These are phyloP conservation scores for Drosophila cracens DNA, from an alignment of 2,888 invertebrate species.

Conservation along the genomic window DNA sequence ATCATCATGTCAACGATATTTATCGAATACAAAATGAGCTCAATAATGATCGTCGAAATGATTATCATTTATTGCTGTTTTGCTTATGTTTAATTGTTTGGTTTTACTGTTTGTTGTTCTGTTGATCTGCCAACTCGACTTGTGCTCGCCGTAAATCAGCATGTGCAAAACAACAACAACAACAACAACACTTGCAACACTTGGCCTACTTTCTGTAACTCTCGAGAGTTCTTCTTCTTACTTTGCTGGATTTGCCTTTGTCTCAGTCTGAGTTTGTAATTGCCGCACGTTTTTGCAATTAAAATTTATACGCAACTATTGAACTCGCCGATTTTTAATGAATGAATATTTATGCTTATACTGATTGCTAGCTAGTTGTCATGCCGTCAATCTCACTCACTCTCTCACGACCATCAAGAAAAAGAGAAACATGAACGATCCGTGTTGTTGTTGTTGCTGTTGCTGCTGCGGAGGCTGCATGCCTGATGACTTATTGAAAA, in stretches of 20 bases:
- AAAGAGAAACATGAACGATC: constrained; percentile 30
- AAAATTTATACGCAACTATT: constrained; percentile 79
- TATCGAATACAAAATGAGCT: neutral
- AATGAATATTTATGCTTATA: constrained; percentile 63
- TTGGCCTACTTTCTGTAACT: constrained; percentile 64
- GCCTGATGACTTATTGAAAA: constrained; percentile 80
- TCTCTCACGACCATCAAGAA: constrained; percentile 48
- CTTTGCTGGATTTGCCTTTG: no score
- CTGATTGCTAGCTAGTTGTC: constrained; percentile 41
- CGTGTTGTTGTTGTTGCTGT: neutral
- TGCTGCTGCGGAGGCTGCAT: constrained; percentile 40
- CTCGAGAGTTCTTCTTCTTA: constrained; percentile 1
- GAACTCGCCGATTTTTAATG: constrained; percentile 68
- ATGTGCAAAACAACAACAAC: constrained; percentile 22
- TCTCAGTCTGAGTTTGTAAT: constrained; percentile 12
- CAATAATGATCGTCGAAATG: constrained; percentile 7
- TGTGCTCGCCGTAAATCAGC: constrained; percentile 65
- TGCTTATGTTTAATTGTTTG: constrained; percentile 37
- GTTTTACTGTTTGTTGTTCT: constrained; percentile 12
- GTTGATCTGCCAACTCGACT: constrained; percentile 28
- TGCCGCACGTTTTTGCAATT: constrained; percentile 80
- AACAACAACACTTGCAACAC: constrained; percentile 39
- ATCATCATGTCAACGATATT: constrained; percentile 36
- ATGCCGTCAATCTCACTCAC: constrained; percentile 50
- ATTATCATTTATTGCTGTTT: constrained; percentile 13